Percentiles rank a stretch among this genome's conserved stretches.
These are phyloP conservation scores for Pantala flavescens DNA, from an alignment of 1,140 invertebrate species.

Conservation along the genomic window DNA sequence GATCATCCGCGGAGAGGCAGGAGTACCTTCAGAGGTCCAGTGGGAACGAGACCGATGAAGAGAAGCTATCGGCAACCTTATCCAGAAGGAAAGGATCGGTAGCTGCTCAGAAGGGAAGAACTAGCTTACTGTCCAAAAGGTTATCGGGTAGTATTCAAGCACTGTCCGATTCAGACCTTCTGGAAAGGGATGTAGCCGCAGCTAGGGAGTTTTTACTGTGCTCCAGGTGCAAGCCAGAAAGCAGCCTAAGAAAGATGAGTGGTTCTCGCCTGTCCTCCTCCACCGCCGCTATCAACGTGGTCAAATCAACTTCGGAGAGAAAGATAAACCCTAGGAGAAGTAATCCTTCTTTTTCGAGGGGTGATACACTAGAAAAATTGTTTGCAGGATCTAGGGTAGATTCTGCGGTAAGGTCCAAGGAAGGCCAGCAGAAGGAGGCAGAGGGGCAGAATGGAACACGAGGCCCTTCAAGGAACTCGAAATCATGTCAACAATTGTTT, in stretches of 20 bases:
- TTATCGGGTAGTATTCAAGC: slow-evolving; percentile 11
- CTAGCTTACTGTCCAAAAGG: background rate
- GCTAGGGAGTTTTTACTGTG: slow-evolving; percentile 8
- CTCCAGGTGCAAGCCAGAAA: slow-evolving; percentile 6
- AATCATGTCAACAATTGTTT: background rate
- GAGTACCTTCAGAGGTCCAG: slow-evolving; percentile 11
- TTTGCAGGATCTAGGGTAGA: background rate
- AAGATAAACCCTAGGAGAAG: background rate
- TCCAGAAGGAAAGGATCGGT: background rate
- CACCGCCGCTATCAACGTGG: background rate
- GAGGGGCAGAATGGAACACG: background rate
- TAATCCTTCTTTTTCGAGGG: background rate
- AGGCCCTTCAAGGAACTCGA: background rate
- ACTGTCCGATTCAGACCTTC: background rate
- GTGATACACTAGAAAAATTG: background rate
- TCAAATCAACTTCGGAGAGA: background rate
- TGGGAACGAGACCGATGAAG: slow-evolving; percentile 21
- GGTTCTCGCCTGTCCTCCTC: background rate
- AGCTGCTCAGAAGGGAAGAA: background rate
- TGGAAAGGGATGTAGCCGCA: background rate
- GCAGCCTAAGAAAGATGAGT: background rate
- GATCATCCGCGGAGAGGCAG: background rate
- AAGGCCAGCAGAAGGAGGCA: background rate
- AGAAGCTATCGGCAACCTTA: slow-evolving; percentile 21
- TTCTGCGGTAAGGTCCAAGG: background rate